Percentiles rank a stretch among this genome's conserved stretches.
Evolutionary conservation across 2,113 vertebrate species (phyloP).

Genomic region (Ptilonorhynchus violaceus): DNA sequence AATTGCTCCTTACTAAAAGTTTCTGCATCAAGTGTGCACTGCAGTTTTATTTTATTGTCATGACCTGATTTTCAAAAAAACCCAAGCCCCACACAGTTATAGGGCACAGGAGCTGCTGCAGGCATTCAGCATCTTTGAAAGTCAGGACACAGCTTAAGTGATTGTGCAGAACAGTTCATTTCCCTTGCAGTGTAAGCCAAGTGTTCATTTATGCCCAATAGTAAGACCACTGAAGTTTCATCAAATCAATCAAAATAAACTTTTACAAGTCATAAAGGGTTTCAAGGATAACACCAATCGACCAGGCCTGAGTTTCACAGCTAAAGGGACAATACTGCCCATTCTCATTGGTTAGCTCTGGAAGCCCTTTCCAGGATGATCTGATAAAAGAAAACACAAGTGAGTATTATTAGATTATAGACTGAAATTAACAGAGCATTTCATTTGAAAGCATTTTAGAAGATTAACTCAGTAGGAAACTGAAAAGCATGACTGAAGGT

Average conservation of each 20-base stretch:
- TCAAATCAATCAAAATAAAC: background rate
- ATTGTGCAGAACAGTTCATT: slow-evolving; percentile 7
- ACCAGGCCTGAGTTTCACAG: slow-evolving; percentile 98
- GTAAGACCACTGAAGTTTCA: background rate
- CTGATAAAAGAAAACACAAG: slow-evolving; percentile 66
- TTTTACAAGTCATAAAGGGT: slow-evolving; percentile 83
- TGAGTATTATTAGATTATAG: background rate
- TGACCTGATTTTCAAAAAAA: background rate
- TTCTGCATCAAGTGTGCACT: background rate
- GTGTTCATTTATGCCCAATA: slow-evolving; percentile 30
- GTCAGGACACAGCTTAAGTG: background rate
- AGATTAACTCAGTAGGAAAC: background rate
- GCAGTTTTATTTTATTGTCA: background rate
- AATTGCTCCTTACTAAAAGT: background rate
- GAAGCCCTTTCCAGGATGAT: slow-evolving; percentile 95
- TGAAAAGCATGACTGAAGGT: background rate
- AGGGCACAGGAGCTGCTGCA: background rate
- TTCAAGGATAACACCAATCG: slow-evolving; percentile 86
- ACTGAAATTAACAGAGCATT: background rate
- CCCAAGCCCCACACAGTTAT: background rate
- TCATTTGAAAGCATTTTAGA: background rate
- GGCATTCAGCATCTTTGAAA: background rate
- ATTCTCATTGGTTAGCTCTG: slow-evolving; percentile 95
- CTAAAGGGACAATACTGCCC: slow-evolving; percentile 92
- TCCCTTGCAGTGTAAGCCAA: slow-evolving; percentile 1